These are phyloP conservation scores for Valencia hispanica DNA, from an alignment of 2,797 vertebrate species.

Conservation along the genomic window DNA sequence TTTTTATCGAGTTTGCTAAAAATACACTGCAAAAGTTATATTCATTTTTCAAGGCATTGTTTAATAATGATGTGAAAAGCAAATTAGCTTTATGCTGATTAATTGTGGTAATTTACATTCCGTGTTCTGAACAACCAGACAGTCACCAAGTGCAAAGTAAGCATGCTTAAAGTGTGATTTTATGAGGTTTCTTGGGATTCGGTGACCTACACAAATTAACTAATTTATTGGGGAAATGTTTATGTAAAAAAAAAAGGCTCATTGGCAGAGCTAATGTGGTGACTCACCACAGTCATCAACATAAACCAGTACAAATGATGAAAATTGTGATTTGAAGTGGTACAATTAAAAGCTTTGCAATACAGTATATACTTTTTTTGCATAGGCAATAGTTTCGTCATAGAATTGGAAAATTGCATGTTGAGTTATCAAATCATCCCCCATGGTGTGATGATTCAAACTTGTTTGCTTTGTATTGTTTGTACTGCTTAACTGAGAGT, in stretches of 20 bases:
- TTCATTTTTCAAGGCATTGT: constrained; percentile 61
- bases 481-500: constrained; percentile 47
- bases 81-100: constrained; percentile 43
- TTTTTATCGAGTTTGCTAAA: no score
- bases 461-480: constrained; percentile 63
- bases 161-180: constrained; percentile 32
- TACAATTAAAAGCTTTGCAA: no score
- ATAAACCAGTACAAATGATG: constrained; percentile 30
- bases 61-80: constrained; percentile 48
- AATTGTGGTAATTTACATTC: constrained; percentile 28
- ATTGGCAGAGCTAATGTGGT: constrained; percentile 60
- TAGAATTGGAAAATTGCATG: constrained; percentile 18
- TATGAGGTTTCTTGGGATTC: constrained; percentile 49
- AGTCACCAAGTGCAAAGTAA: constrained; percentile 43
- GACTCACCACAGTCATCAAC: constrained; percentile 55
- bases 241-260: constrained; percentile 29
- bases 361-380: no score
- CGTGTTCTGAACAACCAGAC: constrained; percentile 22
- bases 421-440: constrained; percentile 40
- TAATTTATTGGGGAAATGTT: constrained; percentile 45
- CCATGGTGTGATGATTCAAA: constrained; percentile 55
- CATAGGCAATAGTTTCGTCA: no score
- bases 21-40: constrained; percentile 31
- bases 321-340: constrained; percentile 30
- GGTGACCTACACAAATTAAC: constrained; percentile 26